phyloP scores from a whole-genome alignment of 1,140 invertebrate genomes.

The Dolichoris vasculosae region DNA sequence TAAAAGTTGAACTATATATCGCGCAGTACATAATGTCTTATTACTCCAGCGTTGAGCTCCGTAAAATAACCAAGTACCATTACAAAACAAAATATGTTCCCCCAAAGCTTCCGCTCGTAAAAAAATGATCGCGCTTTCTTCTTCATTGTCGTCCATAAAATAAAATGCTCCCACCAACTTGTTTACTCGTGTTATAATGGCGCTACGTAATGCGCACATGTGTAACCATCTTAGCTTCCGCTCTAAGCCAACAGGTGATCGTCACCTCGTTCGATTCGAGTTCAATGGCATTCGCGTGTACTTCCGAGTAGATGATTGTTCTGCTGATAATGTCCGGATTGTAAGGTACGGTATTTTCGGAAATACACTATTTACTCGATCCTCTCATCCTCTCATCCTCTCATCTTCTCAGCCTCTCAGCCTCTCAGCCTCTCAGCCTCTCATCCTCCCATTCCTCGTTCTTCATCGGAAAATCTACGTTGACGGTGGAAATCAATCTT shows the following conservation, averaged over 20 bases:
- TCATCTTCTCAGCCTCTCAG: too few relatives aligned
- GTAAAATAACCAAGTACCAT: constrained; percentile 5
- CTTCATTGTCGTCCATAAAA: constrained; percentile 12
- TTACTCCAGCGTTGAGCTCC: background rate
- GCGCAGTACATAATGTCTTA: background rate
- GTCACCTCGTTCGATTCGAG: background rate
- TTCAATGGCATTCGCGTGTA: background rate
- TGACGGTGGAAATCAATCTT: background rate
- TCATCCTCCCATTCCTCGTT: background rate
- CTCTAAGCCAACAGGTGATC: constrained; percentile 1
- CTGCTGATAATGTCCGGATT: background rate
- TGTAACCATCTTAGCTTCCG: background rate
- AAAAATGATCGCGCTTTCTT: constrained; percentile 4
- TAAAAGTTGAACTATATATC: background rate
- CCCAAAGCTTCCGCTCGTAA: constrained; percentile 6
- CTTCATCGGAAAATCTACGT: background rate
- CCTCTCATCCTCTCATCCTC: background rate
- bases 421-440: too few relatives aligned
- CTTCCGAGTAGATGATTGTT: background rate
- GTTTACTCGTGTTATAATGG: background rate
- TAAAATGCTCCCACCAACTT: background rate
- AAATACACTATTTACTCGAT: background rate
- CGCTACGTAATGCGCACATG: background rate
- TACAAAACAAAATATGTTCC: constrained; percentile 15
- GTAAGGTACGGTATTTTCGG: background rate